Evolutionary conservation across 2,113 vertebrate species (phyloP).

Genomic region (Riparia riparia): DNA sequence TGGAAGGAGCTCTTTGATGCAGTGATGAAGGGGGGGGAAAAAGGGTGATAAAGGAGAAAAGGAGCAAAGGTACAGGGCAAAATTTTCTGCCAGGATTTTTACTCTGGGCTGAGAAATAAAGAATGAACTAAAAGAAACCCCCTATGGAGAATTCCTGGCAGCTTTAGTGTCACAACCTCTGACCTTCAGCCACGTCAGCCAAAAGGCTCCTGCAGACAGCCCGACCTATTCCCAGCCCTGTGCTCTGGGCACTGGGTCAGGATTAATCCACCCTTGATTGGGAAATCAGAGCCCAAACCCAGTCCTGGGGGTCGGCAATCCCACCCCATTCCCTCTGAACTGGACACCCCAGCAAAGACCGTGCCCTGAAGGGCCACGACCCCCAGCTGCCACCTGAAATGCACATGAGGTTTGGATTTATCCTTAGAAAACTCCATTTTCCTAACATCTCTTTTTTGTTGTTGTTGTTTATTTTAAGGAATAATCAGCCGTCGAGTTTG

Average conservation of each 20-base stretch:
- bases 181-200: not conserved
- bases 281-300: not conserved
- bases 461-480: not conserved
- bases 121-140: not conserved
- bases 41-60: not conserved
- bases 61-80: not conserved
- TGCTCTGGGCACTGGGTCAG: not conserved
- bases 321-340: not conserved
- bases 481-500: not conserved
- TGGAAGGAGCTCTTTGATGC: not conserved
- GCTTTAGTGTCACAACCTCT: not conserved
- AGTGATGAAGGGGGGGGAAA: not conserved
- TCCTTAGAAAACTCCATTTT: not conserved
- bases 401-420: accelerated
- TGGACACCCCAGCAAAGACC: accelerated
- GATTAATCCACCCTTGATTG: not conserved
- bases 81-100: not conserved
- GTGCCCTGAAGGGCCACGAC: not conserved
- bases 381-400: not conserved
- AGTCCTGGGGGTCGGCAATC: not conserved
- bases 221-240: not conserved
- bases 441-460: not conserved
- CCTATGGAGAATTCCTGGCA: not conserved
- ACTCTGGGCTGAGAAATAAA: not conserved
- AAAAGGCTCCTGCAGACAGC: not conserved